Conservation (phyloP, 1,140 invertebrate species). For the roundworm (Caenorhabditis elegans) region DNA sequence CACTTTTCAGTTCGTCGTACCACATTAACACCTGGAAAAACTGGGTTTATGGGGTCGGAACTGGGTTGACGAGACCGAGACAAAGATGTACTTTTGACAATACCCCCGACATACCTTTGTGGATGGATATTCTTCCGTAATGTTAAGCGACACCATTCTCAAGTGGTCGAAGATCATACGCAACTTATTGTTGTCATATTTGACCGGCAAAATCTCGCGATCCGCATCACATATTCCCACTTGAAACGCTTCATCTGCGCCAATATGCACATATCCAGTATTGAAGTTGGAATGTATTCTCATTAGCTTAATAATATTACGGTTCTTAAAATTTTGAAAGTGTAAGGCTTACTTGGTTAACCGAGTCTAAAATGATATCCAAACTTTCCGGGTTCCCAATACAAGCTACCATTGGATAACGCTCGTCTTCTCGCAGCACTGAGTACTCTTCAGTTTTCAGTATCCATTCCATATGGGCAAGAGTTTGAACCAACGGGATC, state of each 20-base stretch:
- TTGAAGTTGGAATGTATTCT: neutral
- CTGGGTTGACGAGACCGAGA: too few relatives aligned
- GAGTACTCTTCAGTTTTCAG: neutral
- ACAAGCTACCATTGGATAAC: slow-evolving; percentile 6
- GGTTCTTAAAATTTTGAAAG: neutral
- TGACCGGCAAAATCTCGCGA: neutral
- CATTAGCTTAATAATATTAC: neutral
- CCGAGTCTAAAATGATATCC: neutral
- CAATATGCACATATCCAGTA: neutral
- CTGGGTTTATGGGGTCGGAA: neutral
- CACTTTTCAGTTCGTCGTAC: slow-evolving; percentile 41
- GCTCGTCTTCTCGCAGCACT: neutral
- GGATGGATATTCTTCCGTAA: neutral
- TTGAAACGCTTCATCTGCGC: slow-evolving; percentile 7
- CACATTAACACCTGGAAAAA: slow-evolving; percentile 39
- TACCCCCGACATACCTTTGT: neutral
- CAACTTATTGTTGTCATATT: neutral
- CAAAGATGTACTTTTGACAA: neutral
- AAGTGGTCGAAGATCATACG: slow-evolving; percentile 5
- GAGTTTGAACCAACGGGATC: neutral
- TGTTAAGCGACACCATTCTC: neutral
- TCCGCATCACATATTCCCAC: neutral
- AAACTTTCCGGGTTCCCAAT: slow-evolving; percentile 5
- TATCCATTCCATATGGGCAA: slow-evolving; percentile 14
- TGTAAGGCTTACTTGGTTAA: neutral